Base-by-base conservation (phyloP, 2,113 vertebrate genomes). In the Megalops atlanticus region DNA sequence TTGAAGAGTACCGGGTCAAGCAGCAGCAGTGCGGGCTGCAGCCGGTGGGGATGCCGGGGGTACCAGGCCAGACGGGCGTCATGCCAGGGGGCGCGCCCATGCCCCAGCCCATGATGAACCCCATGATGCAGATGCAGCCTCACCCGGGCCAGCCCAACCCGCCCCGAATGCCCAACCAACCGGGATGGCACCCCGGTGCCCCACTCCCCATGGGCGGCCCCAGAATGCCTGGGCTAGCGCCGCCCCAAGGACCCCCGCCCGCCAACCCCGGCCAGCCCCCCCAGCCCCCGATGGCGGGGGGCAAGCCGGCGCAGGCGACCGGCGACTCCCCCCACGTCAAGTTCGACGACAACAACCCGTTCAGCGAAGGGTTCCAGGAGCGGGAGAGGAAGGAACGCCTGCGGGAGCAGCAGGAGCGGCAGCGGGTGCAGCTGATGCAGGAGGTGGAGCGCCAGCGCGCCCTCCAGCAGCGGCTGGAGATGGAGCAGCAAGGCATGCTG, bases 321-420 rank as follows among this genome's bases (percentile, higher is more conserved):
- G 92, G 89, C 2, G 86, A 84, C 41, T 93, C 95, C 0, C 95
- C 95, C 0, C 90, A 94, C 33, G 93, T 99, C 54, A 96, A 98
- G 84, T 99, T 99, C 73, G 97, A 99, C 41, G 97, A 99, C 93
- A 99, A 98, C 83, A 99, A 99, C 86, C 98, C 98, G 5, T 99
- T 99, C 7, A 99, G 98, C 76, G 98, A 99, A 87, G 95, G 96
- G 16, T 99, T 99, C 84, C 98, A 99, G 82, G 98, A 99, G 85
- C 90, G 98, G 7, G 97, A 99, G 74, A 93, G 98, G 1, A 95
- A 96, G 84, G 97, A 99, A 76, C 94, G 98, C 4, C 90, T 99
- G 21, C 89, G 98, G 58, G 97, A 98, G 78, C 98, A 99, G 83
- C 98, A 99, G 88, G 98, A 99, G 78, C 93, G 96, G 78, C 98